These are phyloP conservation scores for Hecatera dysodea DNA, from an alignment of 2,888 invertebrate species.

Conservation along the genomic window DNA sequence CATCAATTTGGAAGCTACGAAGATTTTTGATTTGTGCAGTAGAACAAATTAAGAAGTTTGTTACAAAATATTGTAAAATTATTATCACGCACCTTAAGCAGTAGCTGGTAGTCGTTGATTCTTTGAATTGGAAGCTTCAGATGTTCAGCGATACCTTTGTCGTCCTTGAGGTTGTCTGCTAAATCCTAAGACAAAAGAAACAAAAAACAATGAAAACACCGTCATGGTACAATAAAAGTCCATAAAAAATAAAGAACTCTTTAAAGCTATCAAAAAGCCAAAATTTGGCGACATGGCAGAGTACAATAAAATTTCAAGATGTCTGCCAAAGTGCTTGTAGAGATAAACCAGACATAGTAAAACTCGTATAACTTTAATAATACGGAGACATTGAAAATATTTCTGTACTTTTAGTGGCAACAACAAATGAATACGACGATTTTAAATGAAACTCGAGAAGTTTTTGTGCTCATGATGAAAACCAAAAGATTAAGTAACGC, in stretches of 20 bases:
- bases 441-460: not conserved
- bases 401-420: not conserved
- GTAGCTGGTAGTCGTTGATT: slow-evolving; percentile 98
- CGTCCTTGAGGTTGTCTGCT: slow-evolving; percentile 96
- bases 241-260: slow-evolving; percentile 26
- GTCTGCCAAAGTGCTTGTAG: slow-evolving; percentile 49
- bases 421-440: not conserved
- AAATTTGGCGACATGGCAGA: slow-evolving; percentile 40
- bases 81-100: slow-evolving; percentile 94
- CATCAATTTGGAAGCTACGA: too few relatives aligned
- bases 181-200: slow-evolving; percentile 92
- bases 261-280: slow-evolving; percentile 29
- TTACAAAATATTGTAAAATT: not conserved
- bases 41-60: too few relatives aligned
- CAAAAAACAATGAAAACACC: slow-evolving; percentile 16
- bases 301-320: slow-evolving; percentile 40
- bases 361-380: slow-evolving; percentile 24
- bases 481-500: not conserved
- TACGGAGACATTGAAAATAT: not conserved
- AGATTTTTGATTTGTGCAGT: too few relatives aligned
- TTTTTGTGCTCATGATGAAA: not conserved
- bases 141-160: slow-evolving; percentile 97
- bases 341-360: slow-evolving; percentile 25
- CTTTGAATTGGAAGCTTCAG: slow-evolving; percentile 98
- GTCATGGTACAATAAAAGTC: slow-evolving; percentile 23